phyloP scores from a whole-genome alignment of 1,140 invertebrate genomes.

The Phocides pigmalion region DNA sequence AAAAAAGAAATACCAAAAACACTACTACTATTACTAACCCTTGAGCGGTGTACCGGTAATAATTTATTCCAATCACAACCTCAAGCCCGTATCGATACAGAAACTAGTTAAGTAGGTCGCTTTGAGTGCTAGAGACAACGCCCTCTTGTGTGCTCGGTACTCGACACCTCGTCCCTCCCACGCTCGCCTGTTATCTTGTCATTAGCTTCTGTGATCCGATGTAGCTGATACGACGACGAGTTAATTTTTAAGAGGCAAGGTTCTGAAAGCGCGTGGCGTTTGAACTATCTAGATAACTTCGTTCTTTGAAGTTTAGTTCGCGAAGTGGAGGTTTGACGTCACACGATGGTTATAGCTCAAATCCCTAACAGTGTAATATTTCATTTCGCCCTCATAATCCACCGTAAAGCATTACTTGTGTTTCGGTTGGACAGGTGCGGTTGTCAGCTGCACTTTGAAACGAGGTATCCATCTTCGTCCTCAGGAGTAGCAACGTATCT shows the following conservation, averaged over 20 bases:
- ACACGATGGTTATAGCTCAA: neutral
- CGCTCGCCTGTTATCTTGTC: too few relatives aligned
- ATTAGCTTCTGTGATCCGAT: too few relatives aligned
- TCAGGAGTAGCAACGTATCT: too few relatives aligned
- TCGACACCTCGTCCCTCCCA: too few relatives aligned
- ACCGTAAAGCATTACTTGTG: too few relatives aligned
- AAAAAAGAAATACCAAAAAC: neutral
- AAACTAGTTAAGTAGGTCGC: slow-evolving; percentile 27
- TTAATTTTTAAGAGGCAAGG: neutral
- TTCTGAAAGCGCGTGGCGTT: neutral
- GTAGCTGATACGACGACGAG: neutral
- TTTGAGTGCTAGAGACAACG: neutral
- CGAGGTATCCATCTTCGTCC: too few relatives aligned
- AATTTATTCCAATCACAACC: slow-evolving; percentile 11
- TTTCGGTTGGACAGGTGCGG: too few relatives aligned
- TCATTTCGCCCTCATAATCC: too few relatives aligned
- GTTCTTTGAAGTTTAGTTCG: neutral
- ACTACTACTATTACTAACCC: neutral
- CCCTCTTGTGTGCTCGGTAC: neutral
- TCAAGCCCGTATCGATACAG: slow-evolving; percentile 4
- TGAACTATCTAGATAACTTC: neutral
- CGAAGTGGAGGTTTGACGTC: neutral
- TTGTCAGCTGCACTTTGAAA: too few relatives aligned
- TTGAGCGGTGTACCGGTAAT: neutral
- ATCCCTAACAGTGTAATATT: neutral